A percentile compares a stretch with the other conserved stretches of the same genome.
Evolutionary conservation across 2,797 vertebrate genomes (phyloP).

Genomic region (Pipistrellus nathusii): DNA sequence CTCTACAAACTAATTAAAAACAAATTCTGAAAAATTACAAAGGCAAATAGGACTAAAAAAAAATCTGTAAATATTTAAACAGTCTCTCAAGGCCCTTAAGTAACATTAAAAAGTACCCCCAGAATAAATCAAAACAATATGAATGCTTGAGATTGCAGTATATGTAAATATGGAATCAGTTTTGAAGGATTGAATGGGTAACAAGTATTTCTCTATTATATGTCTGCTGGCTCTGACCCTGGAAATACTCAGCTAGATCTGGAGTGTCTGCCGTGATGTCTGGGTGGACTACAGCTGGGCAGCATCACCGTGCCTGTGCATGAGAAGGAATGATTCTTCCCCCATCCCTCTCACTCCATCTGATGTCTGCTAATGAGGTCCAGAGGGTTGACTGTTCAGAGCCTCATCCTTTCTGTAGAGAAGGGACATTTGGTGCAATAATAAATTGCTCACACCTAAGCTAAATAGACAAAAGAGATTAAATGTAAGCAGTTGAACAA

Average conservation of each 20-base stretch:
- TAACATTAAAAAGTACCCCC: neutral
- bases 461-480: constrained; percentile 48
- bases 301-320: neutral
- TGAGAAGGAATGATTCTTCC: neutral
- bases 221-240: neutral
- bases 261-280: neutral
- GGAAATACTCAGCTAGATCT: neutral
- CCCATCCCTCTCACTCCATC: neutral
- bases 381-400: neutral
- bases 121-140: constrained; percentile 44
- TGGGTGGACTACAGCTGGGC: neutral
- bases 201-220: neutral
- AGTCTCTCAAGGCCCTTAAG: neutral
- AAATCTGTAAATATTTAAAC: constrained; percentile 24
- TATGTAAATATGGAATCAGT: neutral
- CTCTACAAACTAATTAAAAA: constrained; percentile 64
- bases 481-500: constrained; percentile 17
- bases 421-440: neutral
- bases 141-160: neutral
- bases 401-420: neutral
- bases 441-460: constrained; percentile 16
- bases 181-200: neutral
- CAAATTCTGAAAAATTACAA: constrained; percentile 61
- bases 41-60: constrained; percentile 32
- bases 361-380: neutral